Conservation (phyloP, 2,113 vertebrate genomes). For the Daubentonia madagascariensis region DNA sequence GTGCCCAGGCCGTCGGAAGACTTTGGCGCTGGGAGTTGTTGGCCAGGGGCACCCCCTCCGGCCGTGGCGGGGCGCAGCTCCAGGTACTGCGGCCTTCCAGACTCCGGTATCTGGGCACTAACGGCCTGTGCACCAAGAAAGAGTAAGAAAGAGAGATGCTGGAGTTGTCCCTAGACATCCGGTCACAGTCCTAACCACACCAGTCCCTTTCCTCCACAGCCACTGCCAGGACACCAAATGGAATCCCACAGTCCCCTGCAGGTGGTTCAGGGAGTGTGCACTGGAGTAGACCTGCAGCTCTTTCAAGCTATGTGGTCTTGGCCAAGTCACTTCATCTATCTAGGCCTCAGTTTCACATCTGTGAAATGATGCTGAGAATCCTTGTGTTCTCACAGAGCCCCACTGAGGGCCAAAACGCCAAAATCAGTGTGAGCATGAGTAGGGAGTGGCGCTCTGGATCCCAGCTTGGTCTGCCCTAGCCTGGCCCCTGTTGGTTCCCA, state of each 20-base stretch:
- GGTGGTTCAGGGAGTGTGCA: not conserved
- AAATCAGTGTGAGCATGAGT: not conserved
- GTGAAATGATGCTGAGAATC: not conserved
- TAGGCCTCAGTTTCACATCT: not conserved
- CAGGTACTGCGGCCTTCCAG: slow-evolving; percentile 88
- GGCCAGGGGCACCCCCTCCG: slow-evolving; percentile 75
- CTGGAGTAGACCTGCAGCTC: not conserved
- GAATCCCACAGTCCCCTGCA: rapidly evolving
- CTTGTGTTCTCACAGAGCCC: not conserved
- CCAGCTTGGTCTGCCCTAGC: not conserved
- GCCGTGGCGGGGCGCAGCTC: slow-evolving; percentile 80
- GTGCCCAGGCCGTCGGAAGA: slow-evolving; percentile 28
- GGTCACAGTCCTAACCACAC: not conserved
- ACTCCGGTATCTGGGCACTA: slow-evolving; percentile 87
- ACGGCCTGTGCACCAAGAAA: slow-evolving; percentile 82
- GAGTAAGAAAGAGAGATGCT: not conserved
- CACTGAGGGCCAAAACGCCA: not conserved
- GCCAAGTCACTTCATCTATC: not conserved
- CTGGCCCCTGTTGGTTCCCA: not conserved
- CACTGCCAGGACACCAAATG: not conserved
- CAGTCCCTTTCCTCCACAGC: not conserved
- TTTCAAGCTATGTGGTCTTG: not conserved
- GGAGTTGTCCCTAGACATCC: not conserved
- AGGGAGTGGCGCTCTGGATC: not conserved
- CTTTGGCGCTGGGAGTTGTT: slow-evolving; percentile 70